Evolutionary conservation across 2,888 invertebrate species (phyloP), one percentile per base, ranked within the genome.

Genomic region (Xestia xanthographa): DNA sequence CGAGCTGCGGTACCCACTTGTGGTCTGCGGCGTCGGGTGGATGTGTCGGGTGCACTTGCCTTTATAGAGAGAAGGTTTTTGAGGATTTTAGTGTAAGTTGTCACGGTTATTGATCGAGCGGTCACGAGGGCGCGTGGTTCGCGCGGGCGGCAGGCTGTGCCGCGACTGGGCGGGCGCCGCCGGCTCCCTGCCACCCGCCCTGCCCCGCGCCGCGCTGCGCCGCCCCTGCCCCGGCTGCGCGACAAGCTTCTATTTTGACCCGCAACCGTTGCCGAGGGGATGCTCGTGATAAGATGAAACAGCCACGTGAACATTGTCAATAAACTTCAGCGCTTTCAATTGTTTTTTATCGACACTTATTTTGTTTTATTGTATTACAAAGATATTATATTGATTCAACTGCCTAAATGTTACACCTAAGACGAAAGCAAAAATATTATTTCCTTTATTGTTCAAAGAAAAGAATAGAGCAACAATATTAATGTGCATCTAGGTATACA

Each of bases 91-190:
- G 87, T 89, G 87, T 83, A 87, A 89, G 89, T 91, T 92, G 85
- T 78, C 83, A 88, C 83, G 86, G 87, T 88, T 95, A 95, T 95
- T 90, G 95, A 95, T 94, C 94, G 93, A 92, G 92, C 62, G 34
- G 83, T 87, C 92, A 91, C 91, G 91, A 82, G 81, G 82, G 90
- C 92, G 93, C 92, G 92, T 85, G 90, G 89, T 90, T 93, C 93
- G 94, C 94, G 95, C 96, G 93, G 91, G 94, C 95, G 95, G 96
- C 95, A 91, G 93, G 93, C 89, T 94, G 90, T 92, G 96, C 96
- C 96, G 95, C 96, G 95, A 96, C 96, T 95, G 93, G 88, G 88
- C 84, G 90, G 91, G 91, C 91, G 92, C 87, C 89, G 86, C 85
- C 87, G 84, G 79, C 91, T 91, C 89, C 90, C 90, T 89, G 87